Conservation (phyloP, 2,888 invertebrate species). For the Metopia argyrocephala region DNA sequence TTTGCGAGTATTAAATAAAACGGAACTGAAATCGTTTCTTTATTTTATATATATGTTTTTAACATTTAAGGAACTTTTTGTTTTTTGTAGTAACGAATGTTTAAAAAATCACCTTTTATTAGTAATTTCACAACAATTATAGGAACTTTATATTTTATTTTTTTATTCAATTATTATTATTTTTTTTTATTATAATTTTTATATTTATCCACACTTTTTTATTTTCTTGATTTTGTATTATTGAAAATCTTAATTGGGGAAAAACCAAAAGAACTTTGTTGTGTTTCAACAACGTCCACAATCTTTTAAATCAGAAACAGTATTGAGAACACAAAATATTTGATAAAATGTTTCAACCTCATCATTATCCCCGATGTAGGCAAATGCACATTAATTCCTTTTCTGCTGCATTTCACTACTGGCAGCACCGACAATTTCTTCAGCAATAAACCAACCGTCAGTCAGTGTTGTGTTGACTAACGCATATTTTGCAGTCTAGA, state of each 20-base stretch:
- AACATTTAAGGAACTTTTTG: slow-evolving; percentile 22
- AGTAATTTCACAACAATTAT: slow-evolving; percentile 2
- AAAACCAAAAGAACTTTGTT: slow-evolving; percentile 1
- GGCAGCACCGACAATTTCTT: slow-evolving; percentile 40
- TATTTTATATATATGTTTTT: too few relatives aligned
- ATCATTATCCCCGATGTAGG: slow-evolving; percentile 30
- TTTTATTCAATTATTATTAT: neutral
- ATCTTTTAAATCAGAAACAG: slow-evolving; percentile 51
- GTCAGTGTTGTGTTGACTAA: neutral
- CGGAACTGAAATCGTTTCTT: too few relatives aligned
- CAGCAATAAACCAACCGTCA: slow-evolving; percentile 3
- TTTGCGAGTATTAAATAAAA: too few relatives aligned
- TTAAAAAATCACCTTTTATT: slow-evolving; percentile 19
- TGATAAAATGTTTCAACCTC: slow-evolving; percentile 36
- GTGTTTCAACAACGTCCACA: slow-evolving; percentile 31
- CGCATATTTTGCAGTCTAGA: slow-evolving; percentile 26
- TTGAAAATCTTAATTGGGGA: neutral
- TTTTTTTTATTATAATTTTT: too few relatives aligned
- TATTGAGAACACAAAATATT: slow-evolving; percentile 42
- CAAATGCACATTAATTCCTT: neutral
- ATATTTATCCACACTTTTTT: too few relatives aligned
- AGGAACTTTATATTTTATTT: slow-evolving; percentile 14
- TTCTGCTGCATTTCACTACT: slow-evolving; percentile 48
- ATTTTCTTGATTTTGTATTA: too few relatives aligned
- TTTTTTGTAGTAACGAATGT: slow-evolving; percentile 10